These are phyloP conservation scores for Hypotaenidia okinawae DNA, from an alignment of 2,797 vertebrate species.

Conservation along the genomic window DNA sequence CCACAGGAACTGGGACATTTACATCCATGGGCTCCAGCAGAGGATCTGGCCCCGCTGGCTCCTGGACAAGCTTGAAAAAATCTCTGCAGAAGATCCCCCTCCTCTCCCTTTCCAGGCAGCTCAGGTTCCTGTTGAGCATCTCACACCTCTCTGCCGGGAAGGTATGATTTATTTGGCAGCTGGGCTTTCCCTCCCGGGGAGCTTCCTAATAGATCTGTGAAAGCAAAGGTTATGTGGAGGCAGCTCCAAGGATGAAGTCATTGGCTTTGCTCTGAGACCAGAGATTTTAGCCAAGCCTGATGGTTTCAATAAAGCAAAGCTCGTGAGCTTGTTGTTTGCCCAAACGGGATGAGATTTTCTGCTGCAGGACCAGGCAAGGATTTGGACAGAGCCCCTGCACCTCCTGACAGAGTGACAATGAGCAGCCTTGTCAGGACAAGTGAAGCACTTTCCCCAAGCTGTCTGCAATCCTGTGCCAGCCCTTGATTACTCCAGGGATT, in stretches of 20 bases:
- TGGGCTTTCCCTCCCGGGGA: constrained; percentile 44
- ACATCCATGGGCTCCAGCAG: rapidly evolving
- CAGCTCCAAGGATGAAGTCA: constrained; percentile 72
- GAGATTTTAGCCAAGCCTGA: constrained; percentile 59
- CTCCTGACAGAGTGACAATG: neutral
- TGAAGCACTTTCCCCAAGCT: neutral
- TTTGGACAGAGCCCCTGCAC: neutral
- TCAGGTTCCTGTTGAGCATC: constrained; percentile 18
- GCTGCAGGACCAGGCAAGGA: neutral
- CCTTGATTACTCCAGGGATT: rapidly evolving
- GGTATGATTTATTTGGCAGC: constrained; percentile 61
- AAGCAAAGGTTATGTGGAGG: constrained; percentile 38
- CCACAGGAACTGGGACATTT: neutral
- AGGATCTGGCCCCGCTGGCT: neutral
- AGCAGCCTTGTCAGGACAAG: neutral
- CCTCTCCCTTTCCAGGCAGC: constrained; percentile 9
- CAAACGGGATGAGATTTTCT: rapidly evolving
- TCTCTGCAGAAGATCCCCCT: neutral
- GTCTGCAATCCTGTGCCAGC: neutral
- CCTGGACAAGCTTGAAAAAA: neutral
- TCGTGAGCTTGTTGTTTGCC: neutral
- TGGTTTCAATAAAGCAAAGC: constrained; percentile 68
- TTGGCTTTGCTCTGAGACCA: constrained; percentile 35
- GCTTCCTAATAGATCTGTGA: constrained; percentile 61
- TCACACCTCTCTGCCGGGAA: constrained; percentile 43